Percentiles rank a stretch among this genome's conserved stretches.
phyloP scores from a whole-genome alignment of 2,888 invertebrate species.

The Scrobipalpa costella region DNA sequence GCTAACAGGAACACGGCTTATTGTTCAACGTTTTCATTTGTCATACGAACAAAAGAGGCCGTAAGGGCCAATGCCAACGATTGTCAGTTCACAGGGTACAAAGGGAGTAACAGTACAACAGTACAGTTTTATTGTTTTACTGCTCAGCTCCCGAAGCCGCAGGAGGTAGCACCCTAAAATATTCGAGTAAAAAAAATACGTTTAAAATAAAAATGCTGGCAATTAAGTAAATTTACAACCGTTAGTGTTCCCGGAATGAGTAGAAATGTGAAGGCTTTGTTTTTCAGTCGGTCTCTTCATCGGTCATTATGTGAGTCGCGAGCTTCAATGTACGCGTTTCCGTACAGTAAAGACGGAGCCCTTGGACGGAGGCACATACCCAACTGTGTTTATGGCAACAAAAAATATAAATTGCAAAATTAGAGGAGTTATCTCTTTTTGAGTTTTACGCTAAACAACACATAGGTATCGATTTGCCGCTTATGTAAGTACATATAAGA shows the following conservation, averaged over 20 bases:
- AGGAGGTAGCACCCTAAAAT: conserved; percentile 74
- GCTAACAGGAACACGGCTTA: conserved; percentile 35
- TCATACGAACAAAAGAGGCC: conserved; percentile 63
- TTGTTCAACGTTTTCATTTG: conserved; percentile 70
- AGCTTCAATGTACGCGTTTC: not conserved
- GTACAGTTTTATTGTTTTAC: conserved; percentile 75
- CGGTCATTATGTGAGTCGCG: conserved; percentile 10
- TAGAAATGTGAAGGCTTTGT: conserved; percentile 47
- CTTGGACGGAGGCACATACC: not conserved
- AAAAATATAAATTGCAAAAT: too few relatives aligned
- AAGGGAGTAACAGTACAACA: conserved; percentile 67
- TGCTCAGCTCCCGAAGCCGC: conserved; percentile 68
- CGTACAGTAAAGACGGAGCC: not conserved
- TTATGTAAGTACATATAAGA: too few relatives aligned
- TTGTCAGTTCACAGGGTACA: conserved; percentile 51
- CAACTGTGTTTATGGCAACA: not conserved
- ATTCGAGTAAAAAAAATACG: conserved; percentile 58
- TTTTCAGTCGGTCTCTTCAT: conserved; percentile 38
- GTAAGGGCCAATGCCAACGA: conserved; percentile 62
- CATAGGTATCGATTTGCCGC: too few relatives aligned
- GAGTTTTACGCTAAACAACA: too few relatives aligned
- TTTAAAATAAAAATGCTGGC: conserved; percentile 58
- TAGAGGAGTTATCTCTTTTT: too few relatives aligned
- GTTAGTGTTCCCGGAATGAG: conserved; percentile 61
- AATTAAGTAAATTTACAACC: conserved; percentile 78